Evolutionary conservation across 2,113 vertebrate genomes (phyloP), one percentile per base, ranked within the genome.

Genomic region (Jacana jacana): DNA sequence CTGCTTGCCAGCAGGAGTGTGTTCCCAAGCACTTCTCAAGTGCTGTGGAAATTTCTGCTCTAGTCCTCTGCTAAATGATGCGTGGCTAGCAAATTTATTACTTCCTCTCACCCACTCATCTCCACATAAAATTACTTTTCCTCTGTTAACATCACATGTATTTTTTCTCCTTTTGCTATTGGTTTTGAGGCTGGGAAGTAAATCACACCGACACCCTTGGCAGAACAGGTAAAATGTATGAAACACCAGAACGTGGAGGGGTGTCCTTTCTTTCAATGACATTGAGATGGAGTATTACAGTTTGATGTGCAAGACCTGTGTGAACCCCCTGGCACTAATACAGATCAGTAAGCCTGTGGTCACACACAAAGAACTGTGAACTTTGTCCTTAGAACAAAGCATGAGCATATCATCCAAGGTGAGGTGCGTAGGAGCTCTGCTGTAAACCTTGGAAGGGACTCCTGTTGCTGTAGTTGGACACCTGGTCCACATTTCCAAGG

Each of bases 31-130:
- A 40, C 39, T 93, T 88, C n/a, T 65, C 17, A 71, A 86, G 51
- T 28, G 57, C 61, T 77, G 19, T 73, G 71, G 40, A 71, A 89
- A 46, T 61, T 73, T 76, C 66, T 89, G 44, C 63, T 82, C 12
- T 33, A 52, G 66, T 85, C 33, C 30, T 91, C 69, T 54, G 51
- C 82, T 88, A 90, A 88, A 80, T 89, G 75, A 91, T 63, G 23
- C 46, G 54, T 63, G 77, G 71, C 54, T 63, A 73, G 65, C 52
- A 71, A 63, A 91, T 63, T 23, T 81, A 54, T 92, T 90, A 31
- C 79, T 91, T 92, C 69, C 64, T 90, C 58, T 95, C 68, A 48
- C 82, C 46, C 64, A 39, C 54, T 91, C 54, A 91, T 85, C 84
- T 93, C 75, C 87, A 66, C 81, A 52, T 69, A 79, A 88, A 91